These are phyloP conservation scores for Patella ulyssiponensis DNA, from an alignment of 2,888 invertebrate species.

Conservation along the genomic window DNA sequence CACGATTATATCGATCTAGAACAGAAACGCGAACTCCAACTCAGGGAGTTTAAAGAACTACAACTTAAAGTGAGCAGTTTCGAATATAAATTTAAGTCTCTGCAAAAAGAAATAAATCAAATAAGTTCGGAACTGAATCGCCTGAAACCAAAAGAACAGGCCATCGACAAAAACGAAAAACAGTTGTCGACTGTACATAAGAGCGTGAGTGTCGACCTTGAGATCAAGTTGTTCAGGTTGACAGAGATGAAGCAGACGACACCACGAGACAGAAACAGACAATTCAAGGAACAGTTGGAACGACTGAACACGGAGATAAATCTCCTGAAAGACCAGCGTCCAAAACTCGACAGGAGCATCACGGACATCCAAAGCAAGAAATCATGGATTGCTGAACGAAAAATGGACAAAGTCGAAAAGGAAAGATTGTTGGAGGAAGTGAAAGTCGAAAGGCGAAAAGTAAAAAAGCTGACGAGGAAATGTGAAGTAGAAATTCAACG, in stretches of 20 bases:
- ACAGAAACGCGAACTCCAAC: slow-evolving; percentile 45
- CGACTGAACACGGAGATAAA: slow-evolving; percentile 44
- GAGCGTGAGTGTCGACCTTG: slow-evolving; percentile 55
- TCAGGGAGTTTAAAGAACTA: slow-evolving; percentile 39
- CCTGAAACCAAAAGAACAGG: slow-evolving; percentile 47
- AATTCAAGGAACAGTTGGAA: slow-evolving; percentile 25
- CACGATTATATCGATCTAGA: slow-evolving; percentile 58
- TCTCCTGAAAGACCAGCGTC: slow-evolving; percentile 45
- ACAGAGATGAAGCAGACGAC: slow-evolving; percentile 35
- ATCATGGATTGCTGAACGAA: slow-evolving; percentile 47
- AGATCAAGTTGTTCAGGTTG: slow-evolving; percentile 53
- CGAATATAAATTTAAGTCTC: slow-evolving; percentile 54
- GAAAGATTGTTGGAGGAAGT: slow-evolving; percentile 43
- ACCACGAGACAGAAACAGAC: slow-evolving; percentile 31
- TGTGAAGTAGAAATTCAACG: slow-evolving; percentile 55
- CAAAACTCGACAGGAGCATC: slow-evolving; percentile 49
- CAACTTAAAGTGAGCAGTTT: slow-evolving; percentile 50
- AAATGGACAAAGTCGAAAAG: slow-evolving; percentile 39
- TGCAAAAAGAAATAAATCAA: slow-evolving; percentile 46
- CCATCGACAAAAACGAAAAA: slow-evolving; percentile 47
- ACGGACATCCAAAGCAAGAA: slow-evolving; percentile 55
- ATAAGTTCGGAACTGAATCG: slow-evolving; percentile 49
- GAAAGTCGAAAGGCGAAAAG: slow-evolving; percentile 39
- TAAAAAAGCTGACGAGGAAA: slow-evolving; percentile 45
- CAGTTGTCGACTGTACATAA: slow-evolving; percentile 48